Evolutionary conservation across 2,888 invertebrate species (phyloP).

Genomic region (Sceliomorpha sp.): DNA sequence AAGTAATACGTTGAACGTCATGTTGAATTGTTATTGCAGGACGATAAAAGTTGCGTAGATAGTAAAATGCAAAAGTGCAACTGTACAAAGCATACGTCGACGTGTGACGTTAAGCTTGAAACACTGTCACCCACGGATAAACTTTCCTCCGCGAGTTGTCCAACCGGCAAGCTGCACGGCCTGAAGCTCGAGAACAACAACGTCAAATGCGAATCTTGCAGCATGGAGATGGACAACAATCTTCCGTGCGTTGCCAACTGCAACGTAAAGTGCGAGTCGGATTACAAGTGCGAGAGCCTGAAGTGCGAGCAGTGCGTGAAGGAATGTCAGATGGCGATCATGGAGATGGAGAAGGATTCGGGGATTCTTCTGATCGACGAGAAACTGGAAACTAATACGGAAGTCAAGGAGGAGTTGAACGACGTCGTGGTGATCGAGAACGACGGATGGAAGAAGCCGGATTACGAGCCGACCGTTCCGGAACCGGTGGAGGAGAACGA

Average conservation of each 20-base stretch:
- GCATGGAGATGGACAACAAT: slow-evolving; percentile 69
- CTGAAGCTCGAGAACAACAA: slow-evolving; percentile 77
- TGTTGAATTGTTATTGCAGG: no score
- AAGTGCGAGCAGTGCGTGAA: slow-evolving; percentile 78
- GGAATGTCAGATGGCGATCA: slow-evolving; percentile 73
- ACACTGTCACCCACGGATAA: slow-evolving; percentile 72
- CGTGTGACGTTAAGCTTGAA: slow-evolving; percentile 76
- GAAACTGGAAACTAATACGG: slow-evolving; percentile 74
- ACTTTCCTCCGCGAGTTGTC: slow-evolving; percentile 61
- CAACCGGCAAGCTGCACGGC: slow-evolving; percentile 60
- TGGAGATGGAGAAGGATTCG: slow-evolving; percentile 74
- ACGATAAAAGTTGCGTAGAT: slow-evolving; percentile 68
- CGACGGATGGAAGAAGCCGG: slow-evolving; percentile 77
- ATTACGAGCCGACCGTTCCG: slow-evolving; percentile 75
- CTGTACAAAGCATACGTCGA: slow-evolving; percentile 73
- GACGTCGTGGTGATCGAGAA: slow-evolving; percentile 82
- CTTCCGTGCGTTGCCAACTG: slow-evolving; percentile 71
- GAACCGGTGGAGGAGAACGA: slow-evolving; percentile 66
- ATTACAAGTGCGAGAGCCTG: slow-evolving; percentile 74
- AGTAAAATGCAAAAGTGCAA: slow-evolving; percentile 69
- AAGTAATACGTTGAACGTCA: no score
- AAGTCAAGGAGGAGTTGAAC: slow-evolving; percentile 81
- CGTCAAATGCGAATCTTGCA: slow-evolving; percentile 77
- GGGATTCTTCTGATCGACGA: slow-evolving; percentile 74
- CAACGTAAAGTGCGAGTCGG: slow-evolving; percentile 75